Conservation (phyloP, 2,113 vertebrate genomes). For the Gallinago paraguaiae region DNA sequence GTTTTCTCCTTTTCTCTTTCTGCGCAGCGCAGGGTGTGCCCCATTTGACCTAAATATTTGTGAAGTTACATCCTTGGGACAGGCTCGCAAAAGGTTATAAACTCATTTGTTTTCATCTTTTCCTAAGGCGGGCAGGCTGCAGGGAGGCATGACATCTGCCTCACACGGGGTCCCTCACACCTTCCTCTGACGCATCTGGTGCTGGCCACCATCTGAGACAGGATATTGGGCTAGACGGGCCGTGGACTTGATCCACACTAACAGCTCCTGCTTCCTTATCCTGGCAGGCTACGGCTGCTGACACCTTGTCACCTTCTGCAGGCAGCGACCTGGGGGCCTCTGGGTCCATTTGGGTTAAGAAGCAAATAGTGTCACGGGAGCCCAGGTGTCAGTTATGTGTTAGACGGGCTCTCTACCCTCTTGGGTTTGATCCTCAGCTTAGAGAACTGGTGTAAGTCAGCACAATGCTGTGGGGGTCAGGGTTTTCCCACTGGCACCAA, state of each 20-base stretch:
- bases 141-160: not conserved
- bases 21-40: conserved; percentile 53
- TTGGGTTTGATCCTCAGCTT: not conserved
- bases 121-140: not conserved
- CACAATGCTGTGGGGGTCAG: not conserved
- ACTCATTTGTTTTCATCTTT: conserved; percentile 66
- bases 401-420: not conserved
- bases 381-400: not conserved
- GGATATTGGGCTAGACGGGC: not conserved
- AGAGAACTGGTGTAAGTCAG: not conserved
- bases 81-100: conserved; percentile 75
- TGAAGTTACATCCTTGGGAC: conserved; percentile 64
- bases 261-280: not conserved
- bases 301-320: not conserved
- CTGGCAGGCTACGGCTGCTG: fast-evolving
- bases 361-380: not conserved
- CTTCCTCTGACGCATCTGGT: conserved; percentile 28
- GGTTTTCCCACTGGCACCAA: not conserved
- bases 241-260: not conserved
- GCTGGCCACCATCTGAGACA: not conserved
- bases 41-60: conserved; percentile 70
- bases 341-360: not conserved
- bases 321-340: fast-evolving
- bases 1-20: conserved; percentile 26
- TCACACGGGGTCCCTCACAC: not conserved